phyloP scores from a whole-genome alignment of 2,888 invertebrate genomes.

The Erebia ligea region DNA sequence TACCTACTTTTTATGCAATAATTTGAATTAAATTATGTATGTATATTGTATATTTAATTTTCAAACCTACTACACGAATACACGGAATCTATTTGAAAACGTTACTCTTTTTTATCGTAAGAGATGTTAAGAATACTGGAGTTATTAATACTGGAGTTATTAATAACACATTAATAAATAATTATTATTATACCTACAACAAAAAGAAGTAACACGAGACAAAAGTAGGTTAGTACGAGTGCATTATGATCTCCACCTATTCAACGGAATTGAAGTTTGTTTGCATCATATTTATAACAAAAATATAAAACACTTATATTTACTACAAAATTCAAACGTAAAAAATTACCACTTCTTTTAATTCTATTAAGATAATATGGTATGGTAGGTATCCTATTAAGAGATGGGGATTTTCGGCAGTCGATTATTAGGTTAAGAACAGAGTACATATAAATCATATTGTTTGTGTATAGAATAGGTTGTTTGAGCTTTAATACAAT shows the following conservation, averaged over 20 bases:
- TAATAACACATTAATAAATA: background rate
- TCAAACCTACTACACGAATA: conserved; percentile 15
- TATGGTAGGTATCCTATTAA: no score
- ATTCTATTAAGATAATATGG: no score
- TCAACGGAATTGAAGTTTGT: background rate
- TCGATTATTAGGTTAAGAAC: background rate
- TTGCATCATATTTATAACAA: no score
- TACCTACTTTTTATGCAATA: conserved; percentile 29
- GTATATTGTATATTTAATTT: conserved; percentile 20
- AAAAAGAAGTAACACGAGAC: background rate
- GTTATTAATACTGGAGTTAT: no score
- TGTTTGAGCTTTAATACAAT: background rate
- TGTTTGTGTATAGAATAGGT: background rate
- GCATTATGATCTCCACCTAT: conserved; percentile 15
- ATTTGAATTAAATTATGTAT: conserved; percentile 20
- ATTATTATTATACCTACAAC: background rate
- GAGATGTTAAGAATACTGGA: conserved; percentile 3
- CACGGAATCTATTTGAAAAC: conserved; percentile 1
- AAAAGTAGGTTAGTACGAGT: background rate
- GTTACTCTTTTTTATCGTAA: conserved; percentile 12
- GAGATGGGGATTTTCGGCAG: no score
- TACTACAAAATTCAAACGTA: no score
- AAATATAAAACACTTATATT: no score
- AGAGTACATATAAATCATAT: background rate
- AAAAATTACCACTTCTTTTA: no score